A percentile compares a stretch with the other conserved stretches of the same genome.
Conservation (phyloP, 2,888 invertebrate species). For the Luffia ferchaultella region DNA sequence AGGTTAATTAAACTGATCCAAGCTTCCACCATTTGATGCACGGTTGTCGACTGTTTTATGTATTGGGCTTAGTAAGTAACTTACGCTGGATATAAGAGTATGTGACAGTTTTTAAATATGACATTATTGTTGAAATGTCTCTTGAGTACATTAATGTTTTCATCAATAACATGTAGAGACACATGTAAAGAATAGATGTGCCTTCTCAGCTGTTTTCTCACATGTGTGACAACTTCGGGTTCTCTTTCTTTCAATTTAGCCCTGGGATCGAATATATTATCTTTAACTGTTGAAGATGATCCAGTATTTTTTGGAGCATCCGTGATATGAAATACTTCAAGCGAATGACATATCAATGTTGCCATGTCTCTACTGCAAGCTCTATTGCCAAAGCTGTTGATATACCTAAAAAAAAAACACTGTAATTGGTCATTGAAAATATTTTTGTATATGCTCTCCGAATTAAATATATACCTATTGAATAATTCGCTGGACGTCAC, state of each 20-base stretch:
- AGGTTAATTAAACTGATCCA: no score
- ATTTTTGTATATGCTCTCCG: constrained; percentile 2
- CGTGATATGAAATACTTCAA: constrained; percentile 17
- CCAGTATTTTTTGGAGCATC: neutral
- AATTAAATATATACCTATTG: constrained; percentile 40
- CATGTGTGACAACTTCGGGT: neutral
- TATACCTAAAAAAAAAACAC: constrained; percentile 43
- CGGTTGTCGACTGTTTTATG: no score
- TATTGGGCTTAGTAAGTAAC: no score
- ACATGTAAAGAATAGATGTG: constrained; percentile 74
- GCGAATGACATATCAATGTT: constrained; percentile 33
- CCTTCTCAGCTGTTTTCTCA: constrained; percentile 40
- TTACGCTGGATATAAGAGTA: constrained; percentile 76
- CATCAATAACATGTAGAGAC: constrained; percentile 64
- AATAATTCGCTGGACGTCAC: constrained; percentile 42
- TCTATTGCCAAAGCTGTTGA: constrained; percentile 63
- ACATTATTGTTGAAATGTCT: constrained; percentile 55
- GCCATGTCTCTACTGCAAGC: constrained; percentile 44
- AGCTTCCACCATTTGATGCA: no score
- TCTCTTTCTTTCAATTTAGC: neutral
- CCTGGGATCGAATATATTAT: neutral
- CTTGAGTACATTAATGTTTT: constrained; percentile 65
- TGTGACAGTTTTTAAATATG: constrained; percentile 68
- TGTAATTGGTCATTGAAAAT: neutral
- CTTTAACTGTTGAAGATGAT: neutral